Evolutionary conservation across 2,113 vertebrate genomes (phyloP), one percentile per base, ranked within the genome.

Genomic region (Burhinus bistriatus): DNA sequence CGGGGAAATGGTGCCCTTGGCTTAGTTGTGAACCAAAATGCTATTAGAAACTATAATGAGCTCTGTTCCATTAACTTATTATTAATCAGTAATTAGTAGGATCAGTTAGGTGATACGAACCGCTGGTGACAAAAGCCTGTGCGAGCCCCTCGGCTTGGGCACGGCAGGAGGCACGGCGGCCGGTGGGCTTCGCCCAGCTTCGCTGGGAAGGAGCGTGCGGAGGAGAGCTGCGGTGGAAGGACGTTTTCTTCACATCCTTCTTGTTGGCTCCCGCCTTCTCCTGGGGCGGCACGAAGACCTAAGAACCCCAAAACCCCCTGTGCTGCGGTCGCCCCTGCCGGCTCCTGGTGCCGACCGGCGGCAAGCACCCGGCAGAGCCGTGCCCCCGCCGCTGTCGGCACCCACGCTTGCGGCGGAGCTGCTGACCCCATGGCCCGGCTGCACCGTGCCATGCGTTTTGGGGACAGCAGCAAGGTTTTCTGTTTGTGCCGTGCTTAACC

Each of bases 11-110:
- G 44, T 58, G 81, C 93, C 59, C 51, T 89, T 61, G 86, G 62
- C 51, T 80, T 19, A 1, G 22, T 6, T 8, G 44, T 1, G 75
- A 72, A 52, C 57, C 40, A 20, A 52, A 14, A 11, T 3, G 0
- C 86, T 55, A 9, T n/a, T 12, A 61, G 80, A 69, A 66, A 82
- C 66, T 16, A 15, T 82, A 86, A 93, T 49, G 77, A 97, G 89
- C 92, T 81, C 88, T 14, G 61, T 95, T 59, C 69, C 86, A 89
- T 86, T 87, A 93, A 75, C 86, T 76, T 6, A 20, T 87, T 87
- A 93, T 80, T 92, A 81, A 92, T 75, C 94, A 89, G 95, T 87
- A 64, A 96, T 89, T 89, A 92, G 91, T 9, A 18, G 77, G 92
- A 64, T 93, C 71, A 6, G 21, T 23, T 12, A 9, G 80, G 72